phyloP scores from a whole-genome alignment of 2,113 vertebrate genomes.

The Kryptolebias marmoratus region DNA sequence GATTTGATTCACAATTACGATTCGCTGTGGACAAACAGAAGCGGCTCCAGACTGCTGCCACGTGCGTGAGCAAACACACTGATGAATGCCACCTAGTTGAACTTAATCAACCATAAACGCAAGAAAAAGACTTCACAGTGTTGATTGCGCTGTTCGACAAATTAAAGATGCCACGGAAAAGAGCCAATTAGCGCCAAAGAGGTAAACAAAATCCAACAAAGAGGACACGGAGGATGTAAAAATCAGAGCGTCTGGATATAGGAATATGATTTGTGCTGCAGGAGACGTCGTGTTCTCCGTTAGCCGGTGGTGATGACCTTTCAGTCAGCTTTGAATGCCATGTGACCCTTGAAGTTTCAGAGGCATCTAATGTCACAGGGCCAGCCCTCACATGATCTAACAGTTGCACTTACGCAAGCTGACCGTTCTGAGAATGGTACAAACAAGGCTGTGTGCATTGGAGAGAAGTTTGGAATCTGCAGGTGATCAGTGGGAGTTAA shows the following conservation, averaged over 20 bases:
- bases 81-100: conserved; percentile 24
- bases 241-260: background rate
- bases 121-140: conserved; percentile 8
- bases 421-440: background rate
- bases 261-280: conserved; percentile 12
- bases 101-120: conserved; percentile 21
- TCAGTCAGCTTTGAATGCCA: conserved; percentile 50
- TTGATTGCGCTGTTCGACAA: conserved; percentile 3
- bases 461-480: background rate
- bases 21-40: conserved; percentile 5
- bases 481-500: conserved; percentile 12
- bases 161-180: conserved; percentile 21
- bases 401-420: conserved; percentile 28
- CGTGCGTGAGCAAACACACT: conserved; percentile 12
- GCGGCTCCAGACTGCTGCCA: background rate
- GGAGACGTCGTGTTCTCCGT: conserved; percentile 6
- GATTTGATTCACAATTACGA: conserved; percentile 8
- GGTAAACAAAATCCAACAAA: conserved; percentile 5
- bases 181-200: conserved; percentile 40
- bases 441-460: background rate
- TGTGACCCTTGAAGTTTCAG: conserved; percentile 42
- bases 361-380: conserved; percentile 38
- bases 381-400: conserved; percentile 17
- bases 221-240: conserved; percentile 12
- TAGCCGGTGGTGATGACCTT: conserved; percentile 57